Conservation (phyloP, 2,797 vertebrate genomes). For the Helarctos malayanus region DNA sequence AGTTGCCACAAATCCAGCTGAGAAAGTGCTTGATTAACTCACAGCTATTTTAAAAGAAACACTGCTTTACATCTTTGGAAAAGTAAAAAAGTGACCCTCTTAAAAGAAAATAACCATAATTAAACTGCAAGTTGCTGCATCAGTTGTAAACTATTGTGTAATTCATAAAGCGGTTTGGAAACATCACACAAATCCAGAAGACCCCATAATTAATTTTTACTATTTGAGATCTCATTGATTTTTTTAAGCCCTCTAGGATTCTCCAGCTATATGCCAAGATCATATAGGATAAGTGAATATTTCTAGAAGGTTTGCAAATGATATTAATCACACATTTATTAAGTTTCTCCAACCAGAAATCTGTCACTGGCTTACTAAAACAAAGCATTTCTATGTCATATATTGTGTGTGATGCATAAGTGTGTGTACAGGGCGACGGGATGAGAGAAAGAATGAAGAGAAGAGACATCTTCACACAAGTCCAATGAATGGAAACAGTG, state of each 20-base stretch:
- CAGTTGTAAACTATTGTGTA: background rate
- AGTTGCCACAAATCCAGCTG: background rate
- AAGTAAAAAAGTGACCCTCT: background rate
- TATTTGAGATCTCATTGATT: background rate
- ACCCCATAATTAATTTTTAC: background rate
- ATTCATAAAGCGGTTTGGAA: background rate
- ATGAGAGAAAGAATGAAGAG: background rate
- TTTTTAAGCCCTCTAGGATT: background rate
- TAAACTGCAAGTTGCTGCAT: background rate
- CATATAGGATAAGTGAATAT: background rate
- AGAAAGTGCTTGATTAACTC: background rate
- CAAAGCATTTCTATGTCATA: background rate
- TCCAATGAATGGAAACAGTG: background rate
- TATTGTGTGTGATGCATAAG: too few relatives aligned
- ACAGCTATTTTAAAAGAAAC: constrained; percentile 7
- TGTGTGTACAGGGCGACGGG: background rate
- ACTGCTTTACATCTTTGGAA: constrained; percentile 16
- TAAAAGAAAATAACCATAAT: background rate
- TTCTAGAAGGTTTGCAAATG: background rate
- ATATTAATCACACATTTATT: background rate
- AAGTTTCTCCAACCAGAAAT: background rate
- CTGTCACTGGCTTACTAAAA: background rate
- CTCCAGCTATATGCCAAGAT: background rate
- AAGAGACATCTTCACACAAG: background rate
- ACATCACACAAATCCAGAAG: background rate